A percentile compares a stretch with the other conserved stretches of the same genome.
Evolutionary conservation across 2,888 invertebrate genomes (phyloP).

Genomic region (Leucophora obtusa): DNA sequence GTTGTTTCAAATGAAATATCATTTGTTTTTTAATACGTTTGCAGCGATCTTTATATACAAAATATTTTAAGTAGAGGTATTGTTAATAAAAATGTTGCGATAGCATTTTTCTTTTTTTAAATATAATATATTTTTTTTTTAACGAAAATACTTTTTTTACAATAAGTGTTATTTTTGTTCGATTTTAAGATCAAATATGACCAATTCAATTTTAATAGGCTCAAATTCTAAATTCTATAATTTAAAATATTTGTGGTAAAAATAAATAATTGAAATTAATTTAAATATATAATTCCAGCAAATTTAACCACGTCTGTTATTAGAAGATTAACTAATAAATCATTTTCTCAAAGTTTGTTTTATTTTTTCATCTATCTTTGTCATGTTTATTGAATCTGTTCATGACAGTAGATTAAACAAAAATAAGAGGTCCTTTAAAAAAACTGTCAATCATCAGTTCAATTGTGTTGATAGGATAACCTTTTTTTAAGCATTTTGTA

Average conservation of each 20-base stretch:
- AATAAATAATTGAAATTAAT: background rate
- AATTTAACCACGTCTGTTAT: background rate
- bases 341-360: background rate
- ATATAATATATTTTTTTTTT: too few species aligned
- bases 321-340: slow-evolving; percentile 5
- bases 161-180: too few species aligned
- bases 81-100: background rate
- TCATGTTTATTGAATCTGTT: slow-evolving; percentile 20
- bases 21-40: too few species aligned
- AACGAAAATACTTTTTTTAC: too few species aligned
- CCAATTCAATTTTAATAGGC: too few species aligned
- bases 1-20: too few species aligned
- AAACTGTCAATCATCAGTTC: slow-evolving; percentile 50
- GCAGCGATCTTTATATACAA: too few species aligned
- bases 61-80: too few species aligned
- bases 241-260: background rate
- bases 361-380: background rate
- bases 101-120: background rate
- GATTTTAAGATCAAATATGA: too few species aligned
- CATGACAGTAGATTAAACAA: slow-evolving; percentile 13
- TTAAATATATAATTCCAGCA: background rate
- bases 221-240: too few species aligned
- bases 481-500: background rate
- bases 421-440: slow-evolving; percentile 1
- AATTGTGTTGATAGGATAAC: slow-evolving; percentile 38